Percentiles rank a stretch among this genome's conserved stretches.
Conservation (phyloP, 1,140 invertebrate species). For the Epicauta chinensis region DNA sequence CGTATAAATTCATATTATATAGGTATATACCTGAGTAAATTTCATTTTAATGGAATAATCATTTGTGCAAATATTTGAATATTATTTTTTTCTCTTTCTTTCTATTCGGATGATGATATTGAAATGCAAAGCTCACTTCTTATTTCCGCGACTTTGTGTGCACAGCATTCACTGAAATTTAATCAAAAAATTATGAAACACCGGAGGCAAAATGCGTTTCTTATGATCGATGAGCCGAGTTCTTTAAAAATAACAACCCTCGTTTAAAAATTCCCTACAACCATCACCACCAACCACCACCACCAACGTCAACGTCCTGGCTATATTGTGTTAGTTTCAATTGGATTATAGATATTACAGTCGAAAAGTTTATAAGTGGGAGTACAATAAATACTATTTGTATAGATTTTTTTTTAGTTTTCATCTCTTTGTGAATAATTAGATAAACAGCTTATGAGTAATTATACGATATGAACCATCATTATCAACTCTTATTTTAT, state of each 20-base stretch:
- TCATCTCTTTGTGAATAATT: too few species aligned
- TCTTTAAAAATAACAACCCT: conserved; percentile 19
- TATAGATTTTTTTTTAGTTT: too few species aligned
- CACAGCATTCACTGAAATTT: conserved; percentile 40
- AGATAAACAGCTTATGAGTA: too few species aligned
- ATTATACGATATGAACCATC: too few species aligned
- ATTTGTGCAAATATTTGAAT: conserved; percentile 45
- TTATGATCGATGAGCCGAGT: conserved; percentile 18
- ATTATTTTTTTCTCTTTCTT: conserved; percentile 27
- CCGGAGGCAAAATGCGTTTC: conserved; percentile 24
- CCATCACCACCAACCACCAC: too few species aligned
- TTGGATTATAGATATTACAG: conserved; percentile 10
- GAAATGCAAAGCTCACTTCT: conserved; percentile 40
- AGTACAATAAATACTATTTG: too few species aligned
- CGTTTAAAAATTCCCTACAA: conserved; percentile 15
- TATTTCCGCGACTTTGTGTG: conserved; percentile 33
- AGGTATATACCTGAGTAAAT: conserved; percentile 42
- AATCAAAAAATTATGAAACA: conserved; percentile 42
- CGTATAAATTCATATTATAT: background rate
- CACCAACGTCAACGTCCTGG: too few species aligned
- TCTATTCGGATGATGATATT: conserved; percentile 29
- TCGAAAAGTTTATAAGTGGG: conserved; percentile 8
- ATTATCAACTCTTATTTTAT: too few species aligned
- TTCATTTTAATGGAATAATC: conserved; percentile 46
- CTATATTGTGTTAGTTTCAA: too few species aligned